Evolutionary conservation across 53 echinoderm and acorn worm species (phyloP), one percentile per base, ranked within the genome.

Genomic region (Holothuria leucospilota): DNA sequence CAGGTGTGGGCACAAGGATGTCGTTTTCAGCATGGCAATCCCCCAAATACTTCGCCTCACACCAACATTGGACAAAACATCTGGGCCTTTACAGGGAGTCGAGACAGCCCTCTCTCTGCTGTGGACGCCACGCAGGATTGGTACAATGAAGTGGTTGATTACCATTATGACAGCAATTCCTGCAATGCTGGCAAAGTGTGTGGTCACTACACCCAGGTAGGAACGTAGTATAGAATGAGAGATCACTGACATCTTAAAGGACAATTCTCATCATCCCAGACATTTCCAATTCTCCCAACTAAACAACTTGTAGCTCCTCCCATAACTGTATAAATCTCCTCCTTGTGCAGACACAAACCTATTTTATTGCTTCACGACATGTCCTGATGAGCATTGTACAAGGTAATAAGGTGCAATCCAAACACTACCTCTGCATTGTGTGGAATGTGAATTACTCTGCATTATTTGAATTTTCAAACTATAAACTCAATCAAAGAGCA

Each of bases 161-260:
- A 91, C 27, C 16, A 77, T 26, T 94, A 93, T 70, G 49, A 89
- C n/a, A 77, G 81, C 3, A 85, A 91, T 24, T 0, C 0, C 0
- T 93, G 90, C 16, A 21, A 62, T 5, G 63, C 74, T 7, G 88
- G 86, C 0, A 59, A 59, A 62, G 87, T 87, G 51, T 96, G 96
- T 41, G 96, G 96, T 20, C 96, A 96, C 40, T 94, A 96, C 63
- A 94, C 91, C 38, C 96, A 96, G 96, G 96, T 96, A 79, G 39
- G 83, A 21, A 13, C 21, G 1, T 16, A 56, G 56, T 16, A 56
- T 1, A 15, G 56, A 18, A 56, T 59, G 59, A 16, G 21, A 56
- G 49, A 71, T 67, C 41, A 39, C 6, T 25, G 60, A 63, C 63
- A 82, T 16, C 34, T 46, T 24, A 27, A 5, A n/a, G n/a, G n/a